Base-by-base conservation (phyloP, 2,888 invertebrate genomes). In the Drosophila seclusa region DNA sequence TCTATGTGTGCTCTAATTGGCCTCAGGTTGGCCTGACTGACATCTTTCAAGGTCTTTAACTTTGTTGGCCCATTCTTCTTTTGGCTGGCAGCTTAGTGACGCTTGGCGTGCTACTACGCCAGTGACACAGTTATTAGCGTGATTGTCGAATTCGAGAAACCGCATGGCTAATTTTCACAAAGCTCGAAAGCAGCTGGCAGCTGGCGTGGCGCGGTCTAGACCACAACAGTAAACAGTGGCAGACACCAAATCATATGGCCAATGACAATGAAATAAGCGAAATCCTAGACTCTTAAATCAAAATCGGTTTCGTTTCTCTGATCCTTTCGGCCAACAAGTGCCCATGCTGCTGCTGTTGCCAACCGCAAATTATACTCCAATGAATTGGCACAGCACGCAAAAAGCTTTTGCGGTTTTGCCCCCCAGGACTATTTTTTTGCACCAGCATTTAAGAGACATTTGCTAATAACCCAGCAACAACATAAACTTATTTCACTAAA, bases 41-140 rank as follows among this genome's bases (percentile, higher is more conserved):
- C 79, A 82, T 82, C 82, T 74, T 82, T 77, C 80, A 86, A 82
- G 87, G 89, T 81, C 81, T 81, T 70, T 71, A 64, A 67, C 75
- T 72, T 81, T 86, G 71, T 66, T 40, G 59, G 55, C 45, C 68
- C 21, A 42, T 57, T 57, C 87, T 78, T 81, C 61, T 73, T 68
- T 62, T 21, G 59, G 59, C 69, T 70, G 67, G 61, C 78, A 72
- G 76, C 89, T 90, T 87, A 90, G 79, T 77, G 59, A 84, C 77
- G 87, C 87, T 76, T 48, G 31, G 40, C 70, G 79, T 82, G 82
- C 82, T 31, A 82, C 72, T 84, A 82, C 76, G 67, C 86, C 72
- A 90, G 86, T 87, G 89, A 90, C 87, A 87, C 76, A 87, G 89
- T 83, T 90, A 90, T 90, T 90, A 82, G 64, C 82, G 69, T 87